Percentiles rank a stretch among this genome's conserved stretches.
Evolutionary conservation across 92 coral and sea anemone genomes (phyloP).

Genomic region (Ricordea florida): DNA sequence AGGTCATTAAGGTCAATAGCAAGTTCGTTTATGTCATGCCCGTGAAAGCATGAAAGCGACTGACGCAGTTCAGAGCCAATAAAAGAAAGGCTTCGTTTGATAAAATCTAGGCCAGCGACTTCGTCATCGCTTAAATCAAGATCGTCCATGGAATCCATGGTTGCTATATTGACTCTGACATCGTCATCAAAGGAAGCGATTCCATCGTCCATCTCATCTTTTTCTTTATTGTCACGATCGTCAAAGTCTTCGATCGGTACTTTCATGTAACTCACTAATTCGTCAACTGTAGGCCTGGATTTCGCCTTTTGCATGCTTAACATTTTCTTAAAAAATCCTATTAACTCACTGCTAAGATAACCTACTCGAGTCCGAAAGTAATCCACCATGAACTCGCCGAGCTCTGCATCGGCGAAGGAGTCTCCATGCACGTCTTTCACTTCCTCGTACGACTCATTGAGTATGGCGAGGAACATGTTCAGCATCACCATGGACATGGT

Average conservation of each 20-base stretch:
- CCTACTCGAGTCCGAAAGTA: conserved; percentile 56
- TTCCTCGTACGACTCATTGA: conserved; percentile 76
- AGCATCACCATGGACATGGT: conserved; percentile 81
- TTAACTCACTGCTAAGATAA: conserved; percentile 29
- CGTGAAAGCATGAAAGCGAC: conserved; percentile 22
- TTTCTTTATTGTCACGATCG: not conserved
- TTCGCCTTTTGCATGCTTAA: conserved; percentile 1
- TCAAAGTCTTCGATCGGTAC: conserved; percentile 13
- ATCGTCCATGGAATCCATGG: conserved; percentile 43
- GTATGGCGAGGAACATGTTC: conserved; percentile 89
- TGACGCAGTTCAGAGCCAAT: conserved; percentile 55
- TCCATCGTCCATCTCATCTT: conserved; percentile 14
- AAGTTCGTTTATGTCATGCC: not conserved
- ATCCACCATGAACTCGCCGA: conserved; percentile 65
- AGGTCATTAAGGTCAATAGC: conserved; percentile 1
- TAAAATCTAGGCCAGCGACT: conserved; percentile 12
- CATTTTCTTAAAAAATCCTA: conserved; percentile 35
- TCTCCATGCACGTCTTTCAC: conserved; percentile 40
- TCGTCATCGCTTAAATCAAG: conserved; percentile 15
- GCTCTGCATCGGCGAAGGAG: conserved; percentile 59
- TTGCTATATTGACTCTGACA: conserved; percentile 16
- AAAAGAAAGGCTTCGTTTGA: conserved; percentile 45
- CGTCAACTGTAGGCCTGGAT: not conserved
- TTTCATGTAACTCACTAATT: conserved; percentile 23
- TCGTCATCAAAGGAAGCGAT: conserved; percentile 2